Conservation (phyloP, 2,888 invertebrate genomes). For the Escarpia spicata region DNA sequence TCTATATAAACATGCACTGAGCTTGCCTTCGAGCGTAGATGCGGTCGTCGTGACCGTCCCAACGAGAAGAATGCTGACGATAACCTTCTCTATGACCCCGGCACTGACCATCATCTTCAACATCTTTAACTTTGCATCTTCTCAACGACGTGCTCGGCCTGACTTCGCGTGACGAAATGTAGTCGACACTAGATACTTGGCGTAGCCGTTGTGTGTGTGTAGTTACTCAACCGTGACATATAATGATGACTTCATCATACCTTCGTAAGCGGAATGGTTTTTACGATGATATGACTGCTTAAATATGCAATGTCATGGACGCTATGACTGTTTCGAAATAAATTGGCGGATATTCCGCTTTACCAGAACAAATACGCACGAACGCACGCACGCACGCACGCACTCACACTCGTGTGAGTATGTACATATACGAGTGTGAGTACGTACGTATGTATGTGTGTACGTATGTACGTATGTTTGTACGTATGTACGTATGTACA, state of each 20-base stretch:
- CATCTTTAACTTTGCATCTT: background rate
- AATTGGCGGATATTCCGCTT: background rate
- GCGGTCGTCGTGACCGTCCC: background rate
- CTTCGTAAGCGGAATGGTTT: background rate
- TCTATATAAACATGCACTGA: background rate
- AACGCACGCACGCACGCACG: no score
- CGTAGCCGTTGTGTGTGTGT: background rate
- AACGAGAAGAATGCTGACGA: background rate
- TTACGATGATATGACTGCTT: background rate
- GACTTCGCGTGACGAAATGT: background rate
- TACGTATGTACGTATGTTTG: no score
- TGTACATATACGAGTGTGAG: no score
- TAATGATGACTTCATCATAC: background rate
- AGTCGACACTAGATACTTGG: background rate
- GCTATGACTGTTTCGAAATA: background rate
- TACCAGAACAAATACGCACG: no score
- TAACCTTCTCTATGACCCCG: background rate
- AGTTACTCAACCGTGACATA: background rate
- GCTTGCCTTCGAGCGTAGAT: background rate
- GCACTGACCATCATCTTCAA: background rate
- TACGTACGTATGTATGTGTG: no score
- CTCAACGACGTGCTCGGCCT: background rate
- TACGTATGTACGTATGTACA: background rate
- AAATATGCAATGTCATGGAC: background rate
- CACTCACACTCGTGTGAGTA: no score